A percentile compares a stretch with the other conserved stretches of the same genome.
Conservation (phyloP, 1,140 invertebrate species). For the Sminthurinus signatus region DNA sequence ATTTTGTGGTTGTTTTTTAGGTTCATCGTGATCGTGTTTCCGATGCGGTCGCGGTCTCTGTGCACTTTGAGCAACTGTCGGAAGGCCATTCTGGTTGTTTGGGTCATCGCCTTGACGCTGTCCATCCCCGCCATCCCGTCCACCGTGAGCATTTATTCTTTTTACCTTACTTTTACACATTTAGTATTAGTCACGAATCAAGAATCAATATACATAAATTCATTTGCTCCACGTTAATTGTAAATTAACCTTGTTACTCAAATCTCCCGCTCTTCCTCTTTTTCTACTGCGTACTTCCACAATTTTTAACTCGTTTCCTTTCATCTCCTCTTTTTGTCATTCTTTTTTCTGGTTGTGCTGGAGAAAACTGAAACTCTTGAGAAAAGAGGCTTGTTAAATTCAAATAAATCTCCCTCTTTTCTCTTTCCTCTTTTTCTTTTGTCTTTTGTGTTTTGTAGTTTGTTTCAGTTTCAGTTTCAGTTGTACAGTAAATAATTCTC, state of each 20-base stretch:
- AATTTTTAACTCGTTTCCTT: too few species aligned
- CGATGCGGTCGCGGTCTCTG: constrained; percentile 48
- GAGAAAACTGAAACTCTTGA: too few species aligned
- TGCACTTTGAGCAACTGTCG: constrained; percentile 50
- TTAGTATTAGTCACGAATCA: background rate
- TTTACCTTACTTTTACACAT: background rate
- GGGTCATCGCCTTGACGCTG: constrained; percentile 46
- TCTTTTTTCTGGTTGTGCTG: too few species aligned
- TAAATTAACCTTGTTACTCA: background rate
- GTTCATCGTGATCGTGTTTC: constrained; percentile 51
- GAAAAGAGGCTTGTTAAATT: too few species aligned
- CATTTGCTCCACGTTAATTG: too few species aligned
- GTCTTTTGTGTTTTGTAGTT: too few species aligned
- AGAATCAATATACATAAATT: too few species aligned
- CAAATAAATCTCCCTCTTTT: background rate
- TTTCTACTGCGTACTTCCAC: background rate
- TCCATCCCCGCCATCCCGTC: constrained; percentile 45
- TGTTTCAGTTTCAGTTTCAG: too few species aligned
- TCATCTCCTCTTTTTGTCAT: too few species aligned
- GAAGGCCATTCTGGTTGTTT: constrained; percentile 46
- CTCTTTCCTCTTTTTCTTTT: background rate
- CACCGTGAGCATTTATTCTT: constrained; percentile 43
- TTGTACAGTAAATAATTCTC: too few species aligned
- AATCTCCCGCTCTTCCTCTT: background rate
- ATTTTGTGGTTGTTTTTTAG: too few species aligned